phyloP scores from a whole-genome alignment of 2,888 invertebrate species.

The Oxyteleia sp. region DNA sequence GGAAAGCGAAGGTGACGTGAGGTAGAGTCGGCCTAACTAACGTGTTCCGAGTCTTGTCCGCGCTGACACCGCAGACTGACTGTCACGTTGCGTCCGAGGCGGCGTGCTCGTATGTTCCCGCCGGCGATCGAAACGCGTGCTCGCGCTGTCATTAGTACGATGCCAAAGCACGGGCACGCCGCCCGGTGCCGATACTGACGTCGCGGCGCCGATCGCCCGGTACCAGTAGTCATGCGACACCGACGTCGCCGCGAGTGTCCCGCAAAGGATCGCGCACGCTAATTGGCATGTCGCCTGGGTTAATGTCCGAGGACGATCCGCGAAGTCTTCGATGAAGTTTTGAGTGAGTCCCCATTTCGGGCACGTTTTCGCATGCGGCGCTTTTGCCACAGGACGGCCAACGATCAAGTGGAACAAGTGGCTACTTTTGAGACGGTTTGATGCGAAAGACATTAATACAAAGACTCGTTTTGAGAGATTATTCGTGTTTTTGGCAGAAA shows the following conservation, averaged over 20 bases:
- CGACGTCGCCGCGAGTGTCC: slow-evolving; percentile 55
- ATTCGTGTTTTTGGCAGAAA: too few species aligned
- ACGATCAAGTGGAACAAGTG: too few species aligned
- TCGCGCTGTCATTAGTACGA: slow-evolving; percentile 37
- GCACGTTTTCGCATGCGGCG: neutral
- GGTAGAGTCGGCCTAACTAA: slow-evolving; percentile 58
- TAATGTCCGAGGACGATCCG: slow-evolving; percentile 24
- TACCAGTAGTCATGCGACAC: slow-evolving; percentile 55
- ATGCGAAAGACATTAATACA: too few species aligned
- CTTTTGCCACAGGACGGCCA: too few species aligned
- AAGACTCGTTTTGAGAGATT: too few species aligned
- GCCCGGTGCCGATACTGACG: slow-evolving; percentile 21
- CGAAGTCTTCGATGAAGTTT: slow-evolving; percentile 56
- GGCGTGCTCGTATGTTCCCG: slow-evolving; percentile 37
- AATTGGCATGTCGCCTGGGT: slow-evolving; percentile 34
- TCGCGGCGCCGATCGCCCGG: slow-evolving; percentile 25
- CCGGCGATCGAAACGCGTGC: slow-evolving; percentile 26
- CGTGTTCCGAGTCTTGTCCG: slow-evolving; percentile 65
- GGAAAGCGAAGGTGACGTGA: slow-evolving; percentile 69
- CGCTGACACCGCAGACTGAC: slow-evolving; percentile 59
- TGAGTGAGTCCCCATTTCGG: slow-evolving; percentile 26
- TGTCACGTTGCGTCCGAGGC: slow-evolving; percentile 42
- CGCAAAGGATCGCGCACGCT: slow-evolving; percentile 9
- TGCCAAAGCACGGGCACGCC: slow-evolving; percentile 49
- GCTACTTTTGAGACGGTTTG: too few species aligned